Evolutionary conservation across 2,797 vertebrate genomes (phyloP).

Genomic region (Jordanella pulchra): DNA sequence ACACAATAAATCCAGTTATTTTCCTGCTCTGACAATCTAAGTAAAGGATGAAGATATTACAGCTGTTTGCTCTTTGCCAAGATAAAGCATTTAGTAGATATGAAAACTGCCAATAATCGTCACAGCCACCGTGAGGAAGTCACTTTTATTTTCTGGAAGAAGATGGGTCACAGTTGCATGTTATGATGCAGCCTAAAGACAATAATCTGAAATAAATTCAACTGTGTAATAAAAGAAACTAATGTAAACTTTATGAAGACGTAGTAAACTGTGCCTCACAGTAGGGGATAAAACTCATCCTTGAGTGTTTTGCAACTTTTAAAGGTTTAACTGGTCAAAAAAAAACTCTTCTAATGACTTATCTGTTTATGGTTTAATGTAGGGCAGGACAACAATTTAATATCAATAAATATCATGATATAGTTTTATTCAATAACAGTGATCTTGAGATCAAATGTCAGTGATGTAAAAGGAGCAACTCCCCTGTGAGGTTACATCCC

Average conservation of each 20-base stretch:
- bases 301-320: not conserved
- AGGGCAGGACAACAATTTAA: no score
- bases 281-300: not conserved
- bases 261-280: not conserved
- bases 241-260: slow-evolving; percentile 1
- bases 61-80: slow-evolving; percentile 22
- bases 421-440: no score
- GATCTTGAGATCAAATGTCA: no score
- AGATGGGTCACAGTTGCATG: slow-evolving; percentile 26
- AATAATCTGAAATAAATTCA: slow-evolving; percentile 39
- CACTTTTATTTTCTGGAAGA: slow-evolving; percentile 26
- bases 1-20: not conserved
- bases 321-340: not conserved
- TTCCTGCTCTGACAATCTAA: slow-evolving; percentile 40
- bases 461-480: no score
- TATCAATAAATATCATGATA: no score
- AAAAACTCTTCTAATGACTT: not conserved
- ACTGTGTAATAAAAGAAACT: slow-evolving; percentile 18
- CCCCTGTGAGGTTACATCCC: no score
- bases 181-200: slow-evolving; percentile 20
- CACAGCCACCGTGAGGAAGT: slow-evolving; percentile 21
- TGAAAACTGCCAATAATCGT: slow-evolving; percentile 29
- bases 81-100: slow-evolving; percentile 21
- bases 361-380: no score
- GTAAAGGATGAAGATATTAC: slow-evolving; percentile 6